Evolutionary conservation across 2,113 vertebrate genomes (phyloP).

Genomic region (Callorhinus ursinus): DNA sequence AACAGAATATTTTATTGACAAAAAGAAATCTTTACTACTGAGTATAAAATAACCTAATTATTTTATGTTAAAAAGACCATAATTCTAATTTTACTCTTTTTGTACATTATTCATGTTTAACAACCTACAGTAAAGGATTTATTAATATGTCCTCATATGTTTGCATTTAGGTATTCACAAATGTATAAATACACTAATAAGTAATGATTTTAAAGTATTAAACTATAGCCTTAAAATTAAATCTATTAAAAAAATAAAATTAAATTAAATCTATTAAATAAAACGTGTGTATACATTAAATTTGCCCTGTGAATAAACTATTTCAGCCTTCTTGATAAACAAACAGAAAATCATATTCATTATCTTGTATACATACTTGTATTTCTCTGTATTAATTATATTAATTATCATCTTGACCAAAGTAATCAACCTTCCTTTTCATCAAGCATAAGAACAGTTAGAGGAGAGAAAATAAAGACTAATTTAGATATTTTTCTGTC

Average conservation of each 20-base stretch:
- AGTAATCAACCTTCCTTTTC: not conserved
- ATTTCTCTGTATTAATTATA: not conserved
- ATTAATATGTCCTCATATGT: not conserved
- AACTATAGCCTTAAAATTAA: not conserved
- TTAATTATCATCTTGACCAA: not conserved
- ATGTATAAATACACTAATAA: not conserved
- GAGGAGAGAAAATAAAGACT: not conserved
- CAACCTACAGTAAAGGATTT: not conserved
- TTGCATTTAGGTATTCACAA: not conserved
- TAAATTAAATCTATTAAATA: not conserved
- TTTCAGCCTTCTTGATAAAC: not conserved
- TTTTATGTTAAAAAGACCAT: not conserved
- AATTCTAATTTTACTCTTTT: slow-evolving; percentile 27
- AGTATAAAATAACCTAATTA: not conserved
- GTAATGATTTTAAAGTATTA: not conserved
- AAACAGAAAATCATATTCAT: not conserved
- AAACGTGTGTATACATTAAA: not conserved
- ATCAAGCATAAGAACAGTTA: not conserved
- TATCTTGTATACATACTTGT: not conserved
- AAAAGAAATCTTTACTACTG: not conserved
- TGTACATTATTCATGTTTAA: not conserved
- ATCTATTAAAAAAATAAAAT: not conserved
- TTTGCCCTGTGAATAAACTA: not conserved
- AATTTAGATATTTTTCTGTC: not conserved
- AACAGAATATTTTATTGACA: not conserved